Percentiles rank a stretch among this genome's conserved stretches.
These are phyloP conservation scores for Drosophila mettleri DNA, from an alignment of 2,888 invertebrate genomes.

Conservation along the genomic window DNA sequence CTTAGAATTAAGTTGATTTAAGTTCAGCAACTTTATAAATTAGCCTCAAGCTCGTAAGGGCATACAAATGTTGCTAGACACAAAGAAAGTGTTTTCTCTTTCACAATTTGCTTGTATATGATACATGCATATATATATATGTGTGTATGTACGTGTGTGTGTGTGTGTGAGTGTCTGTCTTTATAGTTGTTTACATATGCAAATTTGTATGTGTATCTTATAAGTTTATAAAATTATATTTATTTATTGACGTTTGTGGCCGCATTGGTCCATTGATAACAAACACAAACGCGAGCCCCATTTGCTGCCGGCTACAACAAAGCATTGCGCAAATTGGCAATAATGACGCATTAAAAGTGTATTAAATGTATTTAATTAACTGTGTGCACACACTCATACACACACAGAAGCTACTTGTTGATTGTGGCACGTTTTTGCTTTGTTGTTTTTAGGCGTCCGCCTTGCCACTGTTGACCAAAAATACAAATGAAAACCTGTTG, in stretches of 20 bases:
- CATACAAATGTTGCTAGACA: slow-evolving; percentile 2
- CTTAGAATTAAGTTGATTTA: too few relatives aligned
- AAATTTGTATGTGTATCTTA: neutral
- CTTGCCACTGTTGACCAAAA: slow-evolving; percentile 64
- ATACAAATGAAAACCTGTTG: slow-evolving; percentile 42
- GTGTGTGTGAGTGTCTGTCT: neutral
- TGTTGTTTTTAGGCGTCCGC: slow-evolving; percentile 43
- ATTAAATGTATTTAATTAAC: slow-evolving; percentile 55
- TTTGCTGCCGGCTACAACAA: slow-evolving; percentile 18
- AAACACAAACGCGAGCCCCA: slow-evolving; percentile 40
- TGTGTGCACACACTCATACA: neutral
- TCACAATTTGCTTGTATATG: slow-evolving; percentile 6
- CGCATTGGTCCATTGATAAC: slow-evolving; percentile 34
- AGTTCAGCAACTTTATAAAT: neutral
- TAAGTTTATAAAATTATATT: neutral
- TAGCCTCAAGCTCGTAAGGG: slow-evolving; percentile 6
- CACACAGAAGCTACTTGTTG: slow-evolving; percentile 61
- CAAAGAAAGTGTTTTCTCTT: neutral
- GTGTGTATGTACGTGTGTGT: neutral
- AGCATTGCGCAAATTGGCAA: slow-evolving; percentile 54
- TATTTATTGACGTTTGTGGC: slow-evolving; percentile 28
- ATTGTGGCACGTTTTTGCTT: slow-evolving; percentile 40
- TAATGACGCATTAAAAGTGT: slow-evolving; percentile 70
- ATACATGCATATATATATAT: neutral
- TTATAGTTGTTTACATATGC: slow-evolving; percentile 9